Evolutionary conservation across 2,888 invertebrate genomes (phyloP).

Genomic region (Pterobdella sp.): DNA sequence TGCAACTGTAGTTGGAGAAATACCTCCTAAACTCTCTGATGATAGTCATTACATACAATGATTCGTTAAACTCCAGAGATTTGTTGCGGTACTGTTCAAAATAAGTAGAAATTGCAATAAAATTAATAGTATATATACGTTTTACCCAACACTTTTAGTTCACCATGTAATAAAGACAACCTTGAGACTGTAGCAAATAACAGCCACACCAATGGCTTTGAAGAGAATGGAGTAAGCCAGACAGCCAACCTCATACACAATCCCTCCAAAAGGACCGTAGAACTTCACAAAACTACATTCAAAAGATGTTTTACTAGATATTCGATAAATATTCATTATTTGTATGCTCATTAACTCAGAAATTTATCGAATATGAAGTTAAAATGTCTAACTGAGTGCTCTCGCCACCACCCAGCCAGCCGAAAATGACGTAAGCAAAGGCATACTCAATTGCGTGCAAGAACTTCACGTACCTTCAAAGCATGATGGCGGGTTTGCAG

Average conservation of each 20-base stretch:
- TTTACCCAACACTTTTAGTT: too few species aligned
- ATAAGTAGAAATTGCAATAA: not conserved
- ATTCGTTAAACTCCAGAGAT: not conserved
- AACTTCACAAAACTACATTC: not conserved
- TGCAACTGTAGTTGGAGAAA: not conserved
- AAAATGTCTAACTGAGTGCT: not conserved
- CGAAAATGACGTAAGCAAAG: not conserved
- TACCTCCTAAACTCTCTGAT: not conserved
- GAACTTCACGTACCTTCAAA: slow-evolving; percentile 14
- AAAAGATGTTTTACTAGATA: too few species aligned
- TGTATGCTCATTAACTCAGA: not conserved
- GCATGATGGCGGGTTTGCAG: too few species aligned
- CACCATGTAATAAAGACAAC: too few species aligned
- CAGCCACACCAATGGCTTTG: slow-evolving; percentile 1
- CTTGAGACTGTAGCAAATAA: not conserved
- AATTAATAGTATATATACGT: not conserved
- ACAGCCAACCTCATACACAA: not conserved
- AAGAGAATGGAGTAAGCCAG: not conserved
- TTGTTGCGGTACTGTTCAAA: not conserved
- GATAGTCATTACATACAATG: not conserved
- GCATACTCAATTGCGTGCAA: slow-evolving; percentile 2
- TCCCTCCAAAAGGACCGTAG: not conserved
- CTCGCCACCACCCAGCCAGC: not conserved
- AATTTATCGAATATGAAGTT: not conserved
- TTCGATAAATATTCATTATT: too few species aligned